Base-by-base conservation (phyloP, 1,140 invertebrate species). In the Calliopsis andreniformis region DNA sequence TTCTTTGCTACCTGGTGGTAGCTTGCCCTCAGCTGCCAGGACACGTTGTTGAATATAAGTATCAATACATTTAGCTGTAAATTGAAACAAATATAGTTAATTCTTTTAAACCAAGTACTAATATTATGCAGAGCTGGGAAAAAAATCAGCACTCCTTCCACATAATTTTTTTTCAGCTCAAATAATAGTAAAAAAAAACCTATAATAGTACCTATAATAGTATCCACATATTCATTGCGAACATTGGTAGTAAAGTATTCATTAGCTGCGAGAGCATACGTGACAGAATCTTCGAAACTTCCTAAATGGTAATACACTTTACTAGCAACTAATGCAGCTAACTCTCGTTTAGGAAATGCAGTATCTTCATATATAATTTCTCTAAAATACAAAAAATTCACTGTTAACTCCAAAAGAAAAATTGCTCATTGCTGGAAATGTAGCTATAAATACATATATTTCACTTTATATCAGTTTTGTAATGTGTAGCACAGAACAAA, bases 241-340 rank as follows among this genome's bases (percentile, higher is more conserved):
- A 96, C 95, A 90, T 98, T 98, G 0, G 99, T 97, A 93, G 99
- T 97, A 91, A 99, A 99, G 0, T 99, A 92, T 86, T 97, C 95
- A 58, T 97, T 97, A 86, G 98, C 97, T 63, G 97, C 97, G 16
- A 99, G 93, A 43, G 98, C 98, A 93, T 98, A 99, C 39, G 96
- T 97, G 69, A 99, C 89, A 0, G 98, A 98, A 92, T 99, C 98
- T 90, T 98, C 97, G 93, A 98, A 99, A 6, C 97, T 97, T 35
- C 98, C 98, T 61, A 99, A 93, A 92, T 99, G 98, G 92, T 99
- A 99, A 88, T 99, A 99, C 6, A 99, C 98, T 93, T 99, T 99
- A 82, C 98, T 99, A 7, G 98, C 98, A 30, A 99, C 98, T 78
- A 99, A 94, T 32, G 98, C 98, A 62, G 99, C 99, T 55, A 99